Evolutionary conservation across 2,797 vertebrate genomes (phyloP), one percentile per base, ranked within the genome.

Genomic region (Premnoplex brunnescens): DNA sequence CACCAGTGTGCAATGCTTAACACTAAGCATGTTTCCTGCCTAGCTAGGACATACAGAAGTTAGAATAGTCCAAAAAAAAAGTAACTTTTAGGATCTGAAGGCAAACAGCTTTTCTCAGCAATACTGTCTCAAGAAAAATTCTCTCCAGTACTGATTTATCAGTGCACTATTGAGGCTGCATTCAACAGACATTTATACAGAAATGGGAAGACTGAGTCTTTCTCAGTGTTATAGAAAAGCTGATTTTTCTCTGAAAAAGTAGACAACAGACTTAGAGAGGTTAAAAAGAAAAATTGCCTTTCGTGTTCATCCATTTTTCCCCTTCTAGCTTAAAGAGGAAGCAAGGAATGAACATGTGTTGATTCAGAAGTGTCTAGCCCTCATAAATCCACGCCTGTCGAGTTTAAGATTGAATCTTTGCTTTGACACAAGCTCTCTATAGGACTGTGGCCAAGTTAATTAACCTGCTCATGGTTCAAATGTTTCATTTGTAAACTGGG

Each of bases 81-180:
- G 46, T 64, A 92, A 91, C 34, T 88, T 95, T 12, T 5, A 43
- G n/a, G 26, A 91, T 72, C 49, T 69, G 76, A 93, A 86, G 52
- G 54, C 48, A 93, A 93, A 97, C 55, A 94, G 82, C 79, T 95
- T 95, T 95, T 90, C 93, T 96, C 90, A 96, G 93, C 94, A 95
- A 69, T 75, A 84, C 4, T 51, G 46, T 58, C 66, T 66, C 82
- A 90, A 88, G 93, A 95, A 95, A 88, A 95, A 88, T 78, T 84
- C 48, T 81, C 76, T 69, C 88, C 58, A 73, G 43, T 18, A 62
- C 14, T 13, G 0, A 94, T 95, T 90, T 88, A 91, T 95, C 89
- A 93, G 36, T 48, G 69, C 51, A 84, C 46, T 72, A 90, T 51
- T 44, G 79, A 78, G 59, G 46, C 23, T 86, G 79, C 89, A 94